A percentile compares a stretch with the other conserved stretches of the same genome.
Conservation (phyloP, 2,113 vertebrate species). For the Catharus bicknelli region DNA sequence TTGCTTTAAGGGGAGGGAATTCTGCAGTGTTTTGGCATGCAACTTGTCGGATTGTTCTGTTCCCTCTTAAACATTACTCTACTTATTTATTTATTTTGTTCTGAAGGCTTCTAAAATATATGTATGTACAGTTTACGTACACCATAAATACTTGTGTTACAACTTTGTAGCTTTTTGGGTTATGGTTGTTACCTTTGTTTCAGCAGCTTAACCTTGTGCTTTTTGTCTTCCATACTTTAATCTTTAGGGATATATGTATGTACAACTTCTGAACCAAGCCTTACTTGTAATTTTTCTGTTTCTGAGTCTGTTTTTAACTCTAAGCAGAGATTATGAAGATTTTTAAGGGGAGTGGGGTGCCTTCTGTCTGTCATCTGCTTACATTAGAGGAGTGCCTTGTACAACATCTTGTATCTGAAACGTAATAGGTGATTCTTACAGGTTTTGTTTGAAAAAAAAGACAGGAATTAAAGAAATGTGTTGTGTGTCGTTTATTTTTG, state of each 20-base stretch:
- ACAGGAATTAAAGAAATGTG: not conserved
- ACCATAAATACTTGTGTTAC: not conserved
- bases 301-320: not conserved
- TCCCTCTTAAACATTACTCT: not conserved
- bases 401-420: not conserved
- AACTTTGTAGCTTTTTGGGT: not conserved
- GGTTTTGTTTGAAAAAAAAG: not conserved
- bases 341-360: not conserved
- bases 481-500: not conserved
- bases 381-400: not conserved
- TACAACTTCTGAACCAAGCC: not conserved
- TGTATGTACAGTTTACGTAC: not conserved
- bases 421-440: not conserved
- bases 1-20: not conserved
- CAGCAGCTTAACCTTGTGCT: not conserved
- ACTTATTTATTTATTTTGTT: not conserved
- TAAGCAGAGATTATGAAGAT: not conserved
- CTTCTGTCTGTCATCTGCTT: not conserved
- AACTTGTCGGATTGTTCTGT: not conserved
- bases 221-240: not conserved
- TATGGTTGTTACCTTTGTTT: not conserved
- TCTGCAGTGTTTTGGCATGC: not conserved
- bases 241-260: not conserved
- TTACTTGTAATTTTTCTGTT: not conserved
- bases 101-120: accelerated